Evolutionary conservation across 1,140 invertebrate genomes (phyloP), one percentile per base, ranked within the genome.

Genomic region (Cherax destructor): DNA sequence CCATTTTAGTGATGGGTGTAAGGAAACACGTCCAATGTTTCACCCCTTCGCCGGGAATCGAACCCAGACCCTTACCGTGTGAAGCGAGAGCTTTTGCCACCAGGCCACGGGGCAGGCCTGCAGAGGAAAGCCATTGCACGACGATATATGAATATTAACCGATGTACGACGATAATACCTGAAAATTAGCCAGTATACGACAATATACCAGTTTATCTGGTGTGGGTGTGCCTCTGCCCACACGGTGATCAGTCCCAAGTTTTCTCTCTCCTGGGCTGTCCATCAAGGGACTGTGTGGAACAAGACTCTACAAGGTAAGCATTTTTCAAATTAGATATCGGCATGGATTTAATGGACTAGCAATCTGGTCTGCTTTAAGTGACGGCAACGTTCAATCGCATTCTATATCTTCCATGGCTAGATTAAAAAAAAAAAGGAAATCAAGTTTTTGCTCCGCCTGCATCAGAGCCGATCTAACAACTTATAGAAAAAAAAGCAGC

Each of bases 311-410:
- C 72, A 77, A 56, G 72, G 83, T 87, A 72, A 87, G 50, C 85
- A 79, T 56, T 87, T 79, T n/a, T 50, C 72, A 79, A 87, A 87
- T 87, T 86, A 86, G 74, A 47, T n/a, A 87, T 87, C 74, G 52
- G 85, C 76, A 61, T 61, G 85, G 49, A 78, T 87, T 77, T 78
- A 87, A 87, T 87, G 76, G 85, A 41, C 85, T 52, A 74, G 50
- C 24, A 79, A 76, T 52, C 85, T 79, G 85, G 74, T 79, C 85
- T 59, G 85, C 72, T 78, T 56, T 41, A 59, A 30, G 56, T 50
- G 72, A 61, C 21, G 72, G 47, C 13, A 52, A 18, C 52, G 50
- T 47, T 49, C 85, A 61, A 61, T 79, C 74, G 85, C 85, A 87
- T 87, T 87, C 85, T 78, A 77, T 76, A 79, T 87, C 85, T 77